phyloP scores from a whole-genome alignment of 2,113 vertebrate species.

The Colaptes auratus region DNA sequence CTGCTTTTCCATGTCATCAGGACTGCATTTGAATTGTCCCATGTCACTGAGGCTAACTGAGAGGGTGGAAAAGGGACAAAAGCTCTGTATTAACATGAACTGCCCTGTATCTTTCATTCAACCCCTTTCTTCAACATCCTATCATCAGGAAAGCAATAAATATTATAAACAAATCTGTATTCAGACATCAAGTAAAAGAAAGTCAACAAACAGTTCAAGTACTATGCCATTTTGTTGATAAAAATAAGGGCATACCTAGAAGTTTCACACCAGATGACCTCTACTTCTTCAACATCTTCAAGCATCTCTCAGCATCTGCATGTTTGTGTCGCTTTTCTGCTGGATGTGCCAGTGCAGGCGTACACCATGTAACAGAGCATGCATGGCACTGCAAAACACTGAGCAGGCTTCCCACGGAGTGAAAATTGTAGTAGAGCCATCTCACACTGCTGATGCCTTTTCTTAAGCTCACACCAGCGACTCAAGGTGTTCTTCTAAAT shows the following conservation, averaged over 20 bases:
- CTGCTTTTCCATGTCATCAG: not conserved
- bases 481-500: not conserved
- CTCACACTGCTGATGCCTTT: not conserved
- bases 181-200: not conserved
- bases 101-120: not conserved
- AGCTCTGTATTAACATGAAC: not conserved
- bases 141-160: not conserved
- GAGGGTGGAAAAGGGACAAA: not conserved
- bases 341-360: not conserved
- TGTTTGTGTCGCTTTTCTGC: not conserved
- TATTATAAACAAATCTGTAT: not conserved
- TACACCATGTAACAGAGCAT: conserved; percentile 2
- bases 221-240: conserved; percentile 22
- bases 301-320: not conserved
- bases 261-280: conserved; percentile 51
- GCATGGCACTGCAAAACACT: conserved; percentile 30
- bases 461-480: not conserved
- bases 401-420: not conserved
- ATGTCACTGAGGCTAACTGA: not conserved
- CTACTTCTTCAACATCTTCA: conserved; percentile 60
- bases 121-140: not conserved
- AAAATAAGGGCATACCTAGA: conserved; percentile 70
- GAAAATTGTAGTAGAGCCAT: not conserved
- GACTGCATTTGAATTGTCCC: not conserved
- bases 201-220: not conserved